Percentiles rank a stretch among this genome's conserved stretches.
Evolutionary conservation across 2,797 vertebrate species (phyloP).

Genomic region (Euphonia xanthogaster): DNA sequence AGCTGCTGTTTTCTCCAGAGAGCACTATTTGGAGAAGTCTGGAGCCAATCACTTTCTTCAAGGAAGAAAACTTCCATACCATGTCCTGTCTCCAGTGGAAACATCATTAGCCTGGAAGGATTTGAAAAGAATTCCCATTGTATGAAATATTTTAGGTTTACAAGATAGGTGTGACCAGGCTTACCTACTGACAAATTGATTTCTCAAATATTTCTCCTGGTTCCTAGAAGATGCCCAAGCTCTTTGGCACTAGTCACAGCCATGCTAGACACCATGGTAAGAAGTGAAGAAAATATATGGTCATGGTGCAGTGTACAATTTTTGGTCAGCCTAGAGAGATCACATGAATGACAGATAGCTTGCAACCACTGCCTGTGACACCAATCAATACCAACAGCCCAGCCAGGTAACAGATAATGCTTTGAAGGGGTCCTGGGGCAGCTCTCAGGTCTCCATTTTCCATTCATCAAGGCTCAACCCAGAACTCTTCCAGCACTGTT

Average conservation of each 20-base stretch:
- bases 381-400: neutral
- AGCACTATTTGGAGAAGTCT: neutral
- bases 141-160: neutral
- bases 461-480: neutral
- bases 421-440: neutral
- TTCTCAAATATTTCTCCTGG: neutral
- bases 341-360: neutral
- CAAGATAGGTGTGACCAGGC: neutral
- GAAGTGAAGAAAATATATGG: neutral
- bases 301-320: neutral
- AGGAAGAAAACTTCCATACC: neutral
- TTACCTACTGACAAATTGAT: neutral
- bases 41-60: neutral
- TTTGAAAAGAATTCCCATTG: neutral
- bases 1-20: neutral
- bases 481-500: neutral
- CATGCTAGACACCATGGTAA: neutral
- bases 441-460: neutral
- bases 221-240: neutral
- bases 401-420: rapidly evolving
- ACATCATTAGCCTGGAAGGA: neutral
- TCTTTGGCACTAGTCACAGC: neutral
- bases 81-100: neutral
- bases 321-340: neutral
- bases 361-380: neutral